Conservation (phyloP, 2,113 vertebrate genomes). For the Okapia johnstoni region DNA sequence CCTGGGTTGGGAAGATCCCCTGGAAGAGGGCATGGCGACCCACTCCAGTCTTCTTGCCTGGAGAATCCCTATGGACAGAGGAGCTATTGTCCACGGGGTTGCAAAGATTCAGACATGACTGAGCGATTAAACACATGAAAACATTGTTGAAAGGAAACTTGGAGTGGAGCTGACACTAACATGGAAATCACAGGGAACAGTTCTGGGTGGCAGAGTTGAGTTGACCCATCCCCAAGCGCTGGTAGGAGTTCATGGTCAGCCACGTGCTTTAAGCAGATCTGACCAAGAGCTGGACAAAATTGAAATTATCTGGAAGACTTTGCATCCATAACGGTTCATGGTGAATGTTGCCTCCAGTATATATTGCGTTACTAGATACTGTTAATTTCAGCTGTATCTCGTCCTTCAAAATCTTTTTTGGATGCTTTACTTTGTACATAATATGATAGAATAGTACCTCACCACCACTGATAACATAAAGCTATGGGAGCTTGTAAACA, state of each 20-base stretch:
- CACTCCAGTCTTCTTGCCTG: no score
- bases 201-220: background rate
- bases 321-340: background rate
- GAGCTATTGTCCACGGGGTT: no score
- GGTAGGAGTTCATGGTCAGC: rapidly evolving
- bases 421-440: background rate
- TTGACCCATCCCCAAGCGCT: rapidly evolving
- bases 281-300: background rate
- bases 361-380: background rate
- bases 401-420: background rate
- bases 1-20: no score
- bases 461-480: background rate
- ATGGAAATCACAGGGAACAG: background rate
- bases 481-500: background rate
- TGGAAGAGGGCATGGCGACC: no score
- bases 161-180: background rate
- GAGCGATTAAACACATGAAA: background rate
- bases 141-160: background rate
- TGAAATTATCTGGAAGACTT: background rate
- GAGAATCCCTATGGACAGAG: no score
- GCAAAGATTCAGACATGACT: no score
- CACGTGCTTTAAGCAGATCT: background rate
- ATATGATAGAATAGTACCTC: background rate
- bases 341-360: background rate
- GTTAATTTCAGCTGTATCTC: background rate